Conservation (phyloP, 2,113 vertebrate genomes). For the Gambusia affinis region DNA sequence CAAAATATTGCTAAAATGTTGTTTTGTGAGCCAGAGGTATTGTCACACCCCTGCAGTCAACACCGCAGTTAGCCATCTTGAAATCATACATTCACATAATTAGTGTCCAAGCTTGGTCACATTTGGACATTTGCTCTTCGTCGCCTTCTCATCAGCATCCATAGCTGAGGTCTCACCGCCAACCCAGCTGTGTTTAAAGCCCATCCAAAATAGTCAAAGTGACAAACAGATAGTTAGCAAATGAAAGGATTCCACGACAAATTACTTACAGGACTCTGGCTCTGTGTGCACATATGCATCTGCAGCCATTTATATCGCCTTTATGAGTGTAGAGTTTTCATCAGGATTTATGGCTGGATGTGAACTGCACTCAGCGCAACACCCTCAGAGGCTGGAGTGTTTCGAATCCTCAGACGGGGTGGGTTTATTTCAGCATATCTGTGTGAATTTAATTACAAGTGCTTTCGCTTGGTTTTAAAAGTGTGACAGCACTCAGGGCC, state of each 20-base stretch:
- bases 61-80: slow-evolving; percentile 26
- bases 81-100: slow-evolving; percentile 36
- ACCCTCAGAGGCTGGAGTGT: slow-evolving; percentile 59
- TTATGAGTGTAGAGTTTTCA: slow-evolving; percentile 54
- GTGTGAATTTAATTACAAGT: slow-evolving; percentile 78
- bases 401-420: slow-evolving; percentile 66
- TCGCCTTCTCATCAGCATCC: slow-evolving; percentile 68
- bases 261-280: slow-evolving; percentile 69
- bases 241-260: slow-evolving; percentile 71
- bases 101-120: slow-evolving; percentile 47
- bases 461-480: slow-evolving; percentile 61
- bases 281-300: slow-evolving; percentile 56
- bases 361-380: slow-evolving; percentile 50
- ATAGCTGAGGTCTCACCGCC: slow-evolving; percentile 70
- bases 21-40: slow-evolving; percentile 19
- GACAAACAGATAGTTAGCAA: slow-evolving; percentile 76
- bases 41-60: slow-evolving; percentile 4
- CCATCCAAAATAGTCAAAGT: slow-evolving; percentile 69
- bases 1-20: too few species aligned
- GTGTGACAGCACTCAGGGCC: slow-evolving; percentile 65
- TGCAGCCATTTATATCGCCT: slow-evolving; percentile 64
- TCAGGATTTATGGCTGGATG: slow-evolving; percentile 66
- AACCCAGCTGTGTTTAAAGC: slow-evolving; percentile 61
- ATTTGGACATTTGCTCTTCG: slow-evolving; percentile 62
- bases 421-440: slow-evolving; percentile 73